Conservation (phyloP, 1,140 invertebrate genomes). For the Drosophila nigrodunni region DNA sequence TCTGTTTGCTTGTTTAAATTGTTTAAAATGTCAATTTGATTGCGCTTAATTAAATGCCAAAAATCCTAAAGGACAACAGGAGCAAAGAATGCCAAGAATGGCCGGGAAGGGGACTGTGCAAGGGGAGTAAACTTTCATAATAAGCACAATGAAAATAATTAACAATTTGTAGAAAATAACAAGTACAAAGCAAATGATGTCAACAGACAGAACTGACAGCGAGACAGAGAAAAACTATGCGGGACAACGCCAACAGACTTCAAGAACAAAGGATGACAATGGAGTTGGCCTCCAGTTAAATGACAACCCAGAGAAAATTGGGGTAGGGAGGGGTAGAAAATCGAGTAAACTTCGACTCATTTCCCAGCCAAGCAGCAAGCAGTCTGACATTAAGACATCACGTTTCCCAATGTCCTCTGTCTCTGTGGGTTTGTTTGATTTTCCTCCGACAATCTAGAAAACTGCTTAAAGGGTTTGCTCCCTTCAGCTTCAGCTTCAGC, state of each 20-base stretch:
- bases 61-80: slow-evolving; percentile 76
- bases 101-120: neutral
- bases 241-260: slow-evolving; percentile 1
- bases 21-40: slow-evolving; percentile 83
- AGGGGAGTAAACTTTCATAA: slow-evolving; percentile 62
- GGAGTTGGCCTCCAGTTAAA: slow-evolving; percentile 6
- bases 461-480: slow-evolving; percentile 47
- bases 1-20: slow-evolving; percentile 79
- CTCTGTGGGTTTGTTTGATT: slow-evolving; percentile 38
- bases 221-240: slow-evolving; percentile 36
- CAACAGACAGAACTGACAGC: slow-evolving; percentile 29
- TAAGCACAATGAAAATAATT: slow-evolving; percentile 80
- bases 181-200: slow-evolving; percentile 61
- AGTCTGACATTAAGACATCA: slow-evolving; percentile 48
- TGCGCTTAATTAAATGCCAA: slow-evolving; percentile 80
- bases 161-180: slow-evolving; percentile 75
- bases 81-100: slow-evolving; percentile 6
- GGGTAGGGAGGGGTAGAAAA: neutral
- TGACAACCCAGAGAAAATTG: neutral
- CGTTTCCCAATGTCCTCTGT: slow-evolving; percentile 42
- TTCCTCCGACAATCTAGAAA: slow-evolving; percentile 32
- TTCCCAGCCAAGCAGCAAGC: slow-evolving; percentile 21
- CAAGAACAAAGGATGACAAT: slow-evolving; percentile 16
- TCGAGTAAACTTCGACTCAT: slow-evolving; percentile 4
- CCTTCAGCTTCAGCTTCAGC: neutral